Evolutionary conservation across 2,888 invertebrate species (phyloP), one percentile per base, ranked within the genome.

Genomic region (Spisula subtruncata): DNA sequence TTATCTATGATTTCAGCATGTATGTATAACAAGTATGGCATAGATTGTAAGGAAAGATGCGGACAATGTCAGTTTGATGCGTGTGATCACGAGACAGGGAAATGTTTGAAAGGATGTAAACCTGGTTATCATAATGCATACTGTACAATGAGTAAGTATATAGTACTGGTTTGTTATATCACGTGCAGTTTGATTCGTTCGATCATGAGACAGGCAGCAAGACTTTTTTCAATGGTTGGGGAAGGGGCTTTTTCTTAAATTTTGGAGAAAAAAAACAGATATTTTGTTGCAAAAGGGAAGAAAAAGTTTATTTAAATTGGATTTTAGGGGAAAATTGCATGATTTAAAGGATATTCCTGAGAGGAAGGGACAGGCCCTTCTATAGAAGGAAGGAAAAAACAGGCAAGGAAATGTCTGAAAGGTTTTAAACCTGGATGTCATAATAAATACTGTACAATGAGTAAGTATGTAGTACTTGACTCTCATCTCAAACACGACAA

Each of bases 401-500:
- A n/a, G n/a, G n/a, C n/a, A n/a, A n/a, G 95, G 0, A 80, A 89
- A 54, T 95, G 95, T 91, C 41, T 90, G 46, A 89, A 89, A 51
- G 95, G 94, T 25, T 95, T 95, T 89, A 90, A 90, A 80, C 91
- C 92, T 41, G 95, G 95, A 8, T 95, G 89, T 85, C 91, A 91
- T 41, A 95, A 95, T 32, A 60, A 75, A 46, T 90, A 87, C 56
- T 95, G 95, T 91, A 88, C 88, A 81, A 86, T 91, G 81, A 79
- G 92, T 92, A 89, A 83, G 89, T 81, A 51, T 12, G 1, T 51
- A 16, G 51, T 51, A 51, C 41, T 8, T 5, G 41, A 5, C 8
- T 41, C 4, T 41, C 8, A n/a, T n/a, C n/a, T n/a, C n/a, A 12
- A n/a, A n/a, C n/a, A n/a, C n/a, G n/a, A n/a, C n/a, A n/a, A n/a